These are phyloP conservation scores for Platichthys flesus DNA, from an alignment of 2,113 vertebrate species.

Conservation along the genomic window DNA sequence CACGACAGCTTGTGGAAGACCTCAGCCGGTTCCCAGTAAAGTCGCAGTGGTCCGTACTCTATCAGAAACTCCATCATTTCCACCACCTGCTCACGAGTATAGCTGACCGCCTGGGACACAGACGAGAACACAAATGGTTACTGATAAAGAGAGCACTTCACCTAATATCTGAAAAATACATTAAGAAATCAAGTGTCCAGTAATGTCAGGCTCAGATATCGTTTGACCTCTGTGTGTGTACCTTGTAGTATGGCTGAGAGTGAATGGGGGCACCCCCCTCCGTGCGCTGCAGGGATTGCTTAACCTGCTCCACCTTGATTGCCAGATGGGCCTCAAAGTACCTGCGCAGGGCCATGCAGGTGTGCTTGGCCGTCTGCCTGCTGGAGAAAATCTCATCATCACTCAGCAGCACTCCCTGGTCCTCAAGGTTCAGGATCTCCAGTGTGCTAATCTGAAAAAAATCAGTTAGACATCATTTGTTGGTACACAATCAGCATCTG, in stretches of 20 bases:
- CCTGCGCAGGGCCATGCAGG: conserved; percentile 97
- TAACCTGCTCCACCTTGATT: conserved; percentile 98
- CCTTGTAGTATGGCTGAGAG: conserved; percentile 97
- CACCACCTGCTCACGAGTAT: conserved; percentile 96
- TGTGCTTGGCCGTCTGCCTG: conserved; percentile 98
- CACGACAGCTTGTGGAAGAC: conserved; percentile 97
- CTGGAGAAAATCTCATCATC: conserved; percentile 99
- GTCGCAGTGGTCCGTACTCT: conserved; percentile 92
- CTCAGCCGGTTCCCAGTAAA: conserved; percentile 98
- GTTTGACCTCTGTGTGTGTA: conserved; percentile 48
- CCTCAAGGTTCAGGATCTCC: conserved; percentile 97
- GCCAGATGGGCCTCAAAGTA: conserved; percentile 98
- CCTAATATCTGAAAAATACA: background rate
- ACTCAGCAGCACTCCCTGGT: conserved; percentile 94
- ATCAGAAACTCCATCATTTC: conserved; percentile 99
- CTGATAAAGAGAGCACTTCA: background rate
- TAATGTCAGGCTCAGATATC: background rate
- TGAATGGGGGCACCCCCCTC: conserved; percentile 96
- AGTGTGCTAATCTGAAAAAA: conserved; percentile 93
- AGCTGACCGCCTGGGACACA: conserved; percentile 89
- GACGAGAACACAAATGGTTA: background rate
- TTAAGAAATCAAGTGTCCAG: background rate
- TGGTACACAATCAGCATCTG: background rate
- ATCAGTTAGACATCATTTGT: conserved; percentile 9
- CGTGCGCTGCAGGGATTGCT: conserved; percentile 96